Evolutionary conservation across 2,113 vertebrate species (phyloP).

Genomic region (Channa maculata): DNA sequence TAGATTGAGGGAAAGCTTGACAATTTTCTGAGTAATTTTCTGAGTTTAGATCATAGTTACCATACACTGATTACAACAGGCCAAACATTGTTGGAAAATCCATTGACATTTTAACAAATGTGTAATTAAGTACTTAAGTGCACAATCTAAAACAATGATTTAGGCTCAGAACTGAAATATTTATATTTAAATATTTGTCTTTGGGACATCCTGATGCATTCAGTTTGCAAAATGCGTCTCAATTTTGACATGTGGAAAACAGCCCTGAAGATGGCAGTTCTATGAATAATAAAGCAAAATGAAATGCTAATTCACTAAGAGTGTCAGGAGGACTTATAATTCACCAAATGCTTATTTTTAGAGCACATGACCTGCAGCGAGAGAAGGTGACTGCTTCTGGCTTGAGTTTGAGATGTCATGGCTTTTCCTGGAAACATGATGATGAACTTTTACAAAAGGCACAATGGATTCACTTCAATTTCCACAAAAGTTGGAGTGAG

Average conservation of each 20-base stretch:
- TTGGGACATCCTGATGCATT: slow-evolving; percentile 55
- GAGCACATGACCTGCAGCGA: slow-evolving; percentile 42
- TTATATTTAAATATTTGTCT: slow-evolving; percentile 6
- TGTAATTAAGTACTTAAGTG: not conserved
- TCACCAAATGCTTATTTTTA: slow-evolving; percentile 58
- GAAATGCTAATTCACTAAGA: slow-evolving; percentile 69
- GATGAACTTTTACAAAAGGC: slow-evolving; percentile 16
- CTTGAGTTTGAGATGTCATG: slow-evolving; percentile 38
- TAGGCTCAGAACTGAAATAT: slow-evolving; percentile 31
- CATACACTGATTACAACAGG: no score
- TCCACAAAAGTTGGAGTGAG: not conserved
- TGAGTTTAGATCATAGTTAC: no score
- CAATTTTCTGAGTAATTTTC: not conserved
- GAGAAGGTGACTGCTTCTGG: slow-evolving; percentile 21
- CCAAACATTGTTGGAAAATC: no score
- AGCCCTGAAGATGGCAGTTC: slow-evolving; percentile 60
- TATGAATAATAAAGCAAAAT: slow-evolving; percentile 72
- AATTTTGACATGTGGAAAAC: slow-evolving; percentile 65
- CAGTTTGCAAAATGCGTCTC: slow-evolving; percentile 56
- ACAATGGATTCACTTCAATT: no score
- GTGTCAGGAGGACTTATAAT: slow-evolving; percentile 64
- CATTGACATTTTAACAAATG: no score
- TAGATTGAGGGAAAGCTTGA: not conserved
- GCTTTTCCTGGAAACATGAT: slow-evolving; percentile 15
- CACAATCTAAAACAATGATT: slow-evolving; percentile 8